Base-by-base conservation (phyloP, 2,113 vertebrate species). In the Cichladusa arquata region DNA sequence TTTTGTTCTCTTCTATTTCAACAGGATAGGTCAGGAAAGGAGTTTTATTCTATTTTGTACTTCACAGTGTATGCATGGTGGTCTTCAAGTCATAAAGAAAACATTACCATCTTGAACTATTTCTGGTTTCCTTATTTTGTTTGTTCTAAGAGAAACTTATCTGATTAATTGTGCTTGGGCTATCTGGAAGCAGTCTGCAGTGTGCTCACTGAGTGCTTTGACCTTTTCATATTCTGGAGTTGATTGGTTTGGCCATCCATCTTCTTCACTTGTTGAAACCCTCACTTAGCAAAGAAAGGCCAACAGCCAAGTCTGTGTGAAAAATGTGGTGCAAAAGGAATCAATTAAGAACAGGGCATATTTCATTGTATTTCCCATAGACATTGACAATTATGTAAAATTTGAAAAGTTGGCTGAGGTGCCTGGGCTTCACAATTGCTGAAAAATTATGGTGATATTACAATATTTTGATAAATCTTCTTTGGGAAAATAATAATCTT, bases 211-310 rank as follows among this genome's bases (percentile, higher is more conserved):
- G 88, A 91, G 69, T 91, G 95, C 60, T 90, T 90, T 92, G 92
- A 95, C 94, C 94, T 96, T 95, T 95, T 84, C 67, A 51, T 88
- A 60, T 92, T 94, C 57, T 93, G 82, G 44, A 88, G 57, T 22
- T 90, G 90, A 88, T 83, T 86, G 90, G 85, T 78, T 80, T 88
- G 72, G 72, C 79, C 76, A 96, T 96, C 88, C 48, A 71, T 94
- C 95, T 96, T 88, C 83, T 89, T 77, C 76, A 90, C 88, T 92
- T 92, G 93, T 90, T 97, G 93, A 96, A 97, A 95, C 79, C 14
- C 48, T 64, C 61, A 90, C 92, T 97, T 96, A 92, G 93, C 40
- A 93, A 88, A 94, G 67, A 88, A 95, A 95, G 93, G 94, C 92
- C 87, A 96, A 83, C 76, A 94, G 87, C 94, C 90, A 96, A 96